Conservation (phyloP, 2,888 invertebrate genomes). For the Andrena bicolor region DNA sequence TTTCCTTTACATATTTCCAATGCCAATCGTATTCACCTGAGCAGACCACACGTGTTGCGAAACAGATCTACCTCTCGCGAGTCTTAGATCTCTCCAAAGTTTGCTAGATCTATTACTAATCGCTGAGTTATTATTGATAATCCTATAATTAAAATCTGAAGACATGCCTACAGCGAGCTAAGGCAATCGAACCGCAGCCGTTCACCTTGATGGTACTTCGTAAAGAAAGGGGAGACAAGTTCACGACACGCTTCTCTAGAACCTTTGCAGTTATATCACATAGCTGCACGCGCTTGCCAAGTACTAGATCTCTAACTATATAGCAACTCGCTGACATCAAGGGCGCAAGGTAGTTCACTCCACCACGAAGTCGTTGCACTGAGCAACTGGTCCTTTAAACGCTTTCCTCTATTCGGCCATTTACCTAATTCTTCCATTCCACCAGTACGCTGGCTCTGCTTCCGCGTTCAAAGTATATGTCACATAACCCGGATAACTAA, state of each 20-base stretch:
- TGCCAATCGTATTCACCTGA: too few relatives aligned
- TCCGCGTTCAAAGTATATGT: too few relatives aligned
- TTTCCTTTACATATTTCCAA: too few relatives aligned
- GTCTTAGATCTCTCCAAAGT: too few relatives aligned
- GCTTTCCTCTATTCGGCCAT: too few relatives aligned
- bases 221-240: conserved; percentile 10
- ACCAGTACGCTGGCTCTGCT: too few relatives aligned
- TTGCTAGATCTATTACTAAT: too few relatives aligned
- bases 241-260: neutral
- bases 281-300: neutral
- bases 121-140: neutral
- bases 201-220: conserved; percentile 23
- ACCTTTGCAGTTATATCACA: neutral
- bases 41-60: too few relatives aligned
- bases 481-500: too few relatives aligned
- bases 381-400: neutral
- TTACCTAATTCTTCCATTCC: too few relatives aligned
- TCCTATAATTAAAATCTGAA: neutral
- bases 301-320: neutral
- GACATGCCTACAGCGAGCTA: neutral
- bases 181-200: neutral
- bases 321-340: conserved; percentile 1
- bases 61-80: too few relatives aligned
- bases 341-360: neutral
- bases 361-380: neutral